Evolutionary conservation across 2,113 vertebrate genomes (phyloP), one percentile per base, ranked within the genome.

Genomic region (Gorsachius goisagi): DNA sequence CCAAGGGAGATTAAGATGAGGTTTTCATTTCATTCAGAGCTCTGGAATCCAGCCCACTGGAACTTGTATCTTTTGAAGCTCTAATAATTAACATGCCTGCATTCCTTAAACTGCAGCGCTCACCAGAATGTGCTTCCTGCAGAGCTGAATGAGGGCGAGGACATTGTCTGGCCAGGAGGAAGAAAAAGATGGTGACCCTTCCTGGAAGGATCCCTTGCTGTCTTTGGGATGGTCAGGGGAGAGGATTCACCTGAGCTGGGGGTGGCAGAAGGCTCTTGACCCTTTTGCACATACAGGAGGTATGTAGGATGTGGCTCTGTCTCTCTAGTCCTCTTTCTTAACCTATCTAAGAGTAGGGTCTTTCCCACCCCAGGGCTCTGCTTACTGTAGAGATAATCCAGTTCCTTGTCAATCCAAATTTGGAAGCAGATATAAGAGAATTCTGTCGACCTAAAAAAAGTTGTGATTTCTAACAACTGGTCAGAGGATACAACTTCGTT

Each of bases 81-180:
- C 72, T 97, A 94, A 97, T 90, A 97, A 92, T 94, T 89, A 93
- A 92, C 83, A 90, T 89, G 64, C 73, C 79, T 81, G 17, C 89
- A 85, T 92, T 92, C 84, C 58, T 89, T 90, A 45, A 82, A 81
- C 73, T 81, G 39, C 60, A 71, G 47, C 10, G 3, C 64, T 96
- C 47, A 78, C 52, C 76, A 90, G 76, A 95, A 91, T 64, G 44
- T 75, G 39, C 64, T 96, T 87, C 74, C 89, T 93, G 87, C 89
- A 91, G 89, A 92, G 94, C 66, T 82, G 66, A 64, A 72, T 75
- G 49, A 89, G 49, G 39, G 39, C 0, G 1, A 93, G 44, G 49
- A 68, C 53, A 30, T n/a, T 71, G 64, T 83, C n/a, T 95, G 52
- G 60, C 16, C 62, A 82, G 44, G 49, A 89, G 73, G 60, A 73